Conservation (phyloP, 2,113 vertebrate species). For the Salminus brasiliensis region DNA sequence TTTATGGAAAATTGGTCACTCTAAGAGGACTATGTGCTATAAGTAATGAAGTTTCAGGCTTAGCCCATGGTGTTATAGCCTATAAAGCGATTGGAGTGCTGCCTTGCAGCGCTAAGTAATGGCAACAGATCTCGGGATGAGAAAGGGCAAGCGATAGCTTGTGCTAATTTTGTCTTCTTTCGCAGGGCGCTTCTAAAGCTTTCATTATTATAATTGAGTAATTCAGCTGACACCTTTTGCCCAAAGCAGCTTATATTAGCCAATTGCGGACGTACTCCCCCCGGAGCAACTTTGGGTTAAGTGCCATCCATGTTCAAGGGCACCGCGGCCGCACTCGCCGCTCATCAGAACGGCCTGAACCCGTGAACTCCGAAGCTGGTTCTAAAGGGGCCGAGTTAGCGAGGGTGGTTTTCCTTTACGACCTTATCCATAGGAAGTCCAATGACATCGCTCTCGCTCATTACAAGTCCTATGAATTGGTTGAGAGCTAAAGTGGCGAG, state of each 20-base stretch:
- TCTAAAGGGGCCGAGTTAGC: background rate
- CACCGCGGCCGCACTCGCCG: background rate
- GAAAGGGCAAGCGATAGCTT: background rate
- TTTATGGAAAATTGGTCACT: background rate
- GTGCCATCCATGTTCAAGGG: conserved; percentile 5
- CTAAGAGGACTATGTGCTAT: background rate
- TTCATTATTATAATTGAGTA: conserved; percentile 18
- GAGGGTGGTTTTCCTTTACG: background rate
- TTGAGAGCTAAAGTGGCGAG: background rate
- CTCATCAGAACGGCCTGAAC: background rate
- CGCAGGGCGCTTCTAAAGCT: background rate
- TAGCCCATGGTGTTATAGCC: background rate
- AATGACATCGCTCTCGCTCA: background rate
- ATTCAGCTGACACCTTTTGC: conserved; percentile 13
- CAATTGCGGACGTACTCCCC: background rate
- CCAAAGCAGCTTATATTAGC: conserved; percentile 13
- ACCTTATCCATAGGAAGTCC: background rate
- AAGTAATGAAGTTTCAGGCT: background rate
- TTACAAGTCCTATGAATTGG: background rate
- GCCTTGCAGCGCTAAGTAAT: background rate
- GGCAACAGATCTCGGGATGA: background rate
- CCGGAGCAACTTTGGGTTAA: background rate
- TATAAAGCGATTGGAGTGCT: background rate
- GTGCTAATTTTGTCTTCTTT: background rate
- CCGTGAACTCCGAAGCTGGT: background rate